Conservation (phyloP, 2,888 invertebrate species). For the Drosophila fungiperda region DNA sequence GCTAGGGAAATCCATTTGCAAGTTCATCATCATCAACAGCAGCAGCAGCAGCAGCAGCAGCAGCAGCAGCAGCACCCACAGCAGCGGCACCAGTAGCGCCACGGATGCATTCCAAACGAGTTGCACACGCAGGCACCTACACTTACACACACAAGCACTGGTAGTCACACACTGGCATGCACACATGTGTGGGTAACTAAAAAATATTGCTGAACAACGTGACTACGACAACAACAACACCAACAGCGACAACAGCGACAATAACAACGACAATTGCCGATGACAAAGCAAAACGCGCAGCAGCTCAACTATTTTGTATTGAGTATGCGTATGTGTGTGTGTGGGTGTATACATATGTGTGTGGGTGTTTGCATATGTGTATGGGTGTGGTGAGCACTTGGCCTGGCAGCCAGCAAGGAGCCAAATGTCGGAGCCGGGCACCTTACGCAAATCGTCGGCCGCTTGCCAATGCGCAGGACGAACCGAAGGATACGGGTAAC, state of each 20-base stretch:
- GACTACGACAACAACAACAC: slow-evolving; percentile 68
- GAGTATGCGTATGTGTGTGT: slow-evolving; percentile 47
- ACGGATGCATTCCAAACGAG: slow-evolving; percentile 54
- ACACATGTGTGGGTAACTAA: slow-evolving; percentile 35
- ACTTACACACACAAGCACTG: slow-evolving; percentile 2
- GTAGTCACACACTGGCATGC: neutral
- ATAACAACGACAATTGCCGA: slow-evolving; percentile 71
- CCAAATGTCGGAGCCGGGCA: slow-evolving; percentile 62
- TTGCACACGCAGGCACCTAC: slow-evolving; percentile 15
- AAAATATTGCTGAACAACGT: slow-evolving; percentile 77
- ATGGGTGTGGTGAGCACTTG: slow-evolving; percentile 30
- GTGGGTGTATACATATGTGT: slow-evolving; percentile 7
- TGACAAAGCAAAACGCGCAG: slow-evolving; percentile 73
- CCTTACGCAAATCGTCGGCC: slow-evolving; percentile 77
- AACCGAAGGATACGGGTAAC: slow-evolving; percentile 64
- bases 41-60: slow-evolving; percentile 8
- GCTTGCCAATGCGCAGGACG: slow-evolving; percentile 73
- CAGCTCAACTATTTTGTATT: slow-evolving; percentile 69
- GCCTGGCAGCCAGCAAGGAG: slow-evolving; percentile 59
- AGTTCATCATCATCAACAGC: slow-evolving; percentile 43
- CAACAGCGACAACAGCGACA: neutral
- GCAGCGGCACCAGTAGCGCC: slow-evolving; percentile 13
- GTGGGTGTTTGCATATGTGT: slow-evolving; percentile 11
- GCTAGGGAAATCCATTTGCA: slow-evolving; percentile 60
- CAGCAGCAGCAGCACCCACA: slow-evolving; percentile 6